phyloP scores from a whole-genome alignment of 2,888 invertebrate species.

The Apodemia duryi region DNA sequence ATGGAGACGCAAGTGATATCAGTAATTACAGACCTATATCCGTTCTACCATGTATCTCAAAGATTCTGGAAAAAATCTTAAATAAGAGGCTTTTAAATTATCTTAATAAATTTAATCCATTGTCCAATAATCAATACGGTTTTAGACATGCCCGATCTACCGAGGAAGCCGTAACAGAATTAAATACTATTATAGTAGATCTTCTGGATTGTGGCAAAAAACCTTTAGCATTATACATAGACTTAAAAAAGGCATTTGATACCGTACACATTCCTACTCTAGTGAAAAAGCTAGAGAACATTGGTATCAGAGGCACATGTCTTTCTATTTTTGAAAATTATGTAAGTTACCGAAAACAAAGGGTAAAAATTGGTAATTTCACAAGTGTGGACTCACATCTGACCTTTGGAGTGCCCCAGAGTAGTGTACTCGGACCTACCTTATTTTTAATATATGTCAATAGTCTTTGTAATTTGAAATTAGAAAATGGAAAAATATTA shows the following conservation, averaged over 20 bases:
- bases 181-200: neutral
- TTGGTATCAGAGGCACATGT: neutral
- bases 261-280: neutral
- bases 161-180: neutral
- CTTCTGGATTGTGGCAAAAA: neutral
- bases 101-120: neutral
- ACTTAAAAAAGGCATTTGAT: neutral
- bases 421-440: neutral
- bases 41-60: constrained; percentile 1
- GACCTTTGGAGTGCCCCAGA: neutral
- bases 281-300: neutral
- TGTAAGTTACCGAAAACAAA: neutral
- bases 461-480: neutral
- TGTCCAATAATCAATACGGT: neutral
- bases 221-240: neutral
- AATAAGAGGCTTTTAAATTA: neutral
- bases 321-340: constrained; percentile 6
- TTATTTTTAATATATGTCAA: neutral
- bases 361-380: neutral
- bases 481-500: constrained; percentile 1
- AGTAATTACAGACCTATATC: constrained; percentile 19
- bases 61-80: constrained; percentile 17
- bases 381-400: neutral
- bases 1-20: constrained; percentile 1
- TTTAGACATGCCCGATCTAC: neutral